Conservation (phyloP, 2,797 vertebrate species). For the Lutjanus campechanus region DNA sequence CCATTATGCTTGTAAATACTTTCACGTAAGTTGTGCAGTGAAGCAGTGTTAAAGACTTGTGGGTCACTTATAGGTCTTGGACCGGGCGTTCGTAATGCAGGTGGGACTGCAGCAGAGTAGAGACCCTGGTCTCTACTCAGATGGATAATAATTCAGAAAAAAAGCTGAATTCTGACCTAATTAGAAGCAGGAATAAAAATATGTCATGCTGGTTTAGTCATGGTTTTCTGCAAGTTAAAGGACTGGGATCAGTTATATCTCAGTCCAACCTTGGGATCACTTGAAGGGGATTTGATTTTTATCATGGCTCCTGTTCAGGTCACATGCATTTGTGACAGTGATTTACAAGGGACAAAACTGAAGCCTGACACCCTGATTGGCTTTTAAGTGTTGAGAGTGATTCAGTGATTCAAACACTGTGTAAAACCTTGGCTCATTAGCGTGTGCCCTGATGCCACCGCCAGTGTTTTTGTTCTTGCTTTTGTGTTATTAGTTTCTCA, state of each 20-base stretch:
- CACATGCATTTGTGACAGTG: constrained; percentile 48
- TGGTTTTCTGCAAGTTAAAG: constrained; percentile 46
- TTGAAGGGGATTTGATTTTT: constrained; percentile 59
- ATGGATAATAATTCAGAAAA: constrained; percentile 46
- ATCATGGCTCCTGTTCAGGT: constrained; percentile 58
- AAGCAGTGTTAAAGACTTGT: constrained; percentile 56
- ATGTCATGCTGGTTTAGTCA: constrained; percentile 61
- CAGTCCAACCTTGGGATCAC: constrained; percentile 37
- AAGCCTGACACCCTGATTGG: constrained; percentile 48
- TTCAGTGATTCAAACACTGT: constrained; percentile 40
- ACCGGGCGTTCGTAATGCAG: constrained; percentile 41
- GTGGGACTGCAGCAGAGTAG: constrained; percentile 44
- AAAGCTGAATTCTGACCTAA: constrained; percentile 54
- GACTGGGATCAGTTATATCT: constrained; percentile 44
- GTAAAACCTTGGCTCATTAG: constrained; percentile 47
- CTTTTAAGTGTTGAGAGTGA: constrained; percentile 42
- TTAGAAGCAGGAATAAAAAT: constrained; percentile 62
- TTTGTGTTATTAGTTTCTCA: constrained; percentile 42
- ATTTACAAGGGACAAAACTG: constrained; percentile 65
- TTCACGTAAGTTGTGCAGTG: constrained; percentile 48
- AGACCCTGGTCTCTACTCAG: constrained; percentile 22
- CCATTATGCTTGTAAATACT: constrained; percentile 55
- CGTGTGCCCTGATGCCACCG: constrained; percentile 31
- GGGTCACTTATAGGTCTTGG: constrained; percentile 56
- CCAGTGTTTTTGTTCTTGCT: constrained; percentile 37